phyloP scores from a whole-genome alignment of 2,888 invertebrate genomes.

The Tachina lurida region DNA sequence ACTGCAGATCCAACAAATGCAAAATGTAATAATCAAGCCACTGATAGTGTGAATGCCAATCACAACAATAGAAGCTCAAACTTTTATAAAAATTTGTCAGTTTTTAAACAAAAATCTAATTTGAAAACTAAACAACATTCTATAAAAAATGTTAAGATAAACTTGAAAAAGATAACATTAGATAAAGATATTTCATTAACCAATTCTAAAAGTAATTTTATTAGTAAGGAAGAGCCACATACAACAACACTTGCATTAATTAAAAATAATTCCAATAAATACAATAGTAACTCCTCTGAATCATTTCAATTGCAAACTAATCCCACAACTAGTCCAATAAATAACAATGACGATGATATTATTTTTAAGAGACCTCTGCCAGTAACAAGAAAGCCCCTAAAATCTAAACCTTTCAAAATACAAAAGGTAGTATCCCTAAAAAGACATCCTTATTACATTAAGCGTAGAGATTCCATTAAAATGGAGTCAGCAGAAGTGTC shows the following conservation, averaged over 20 bases:
- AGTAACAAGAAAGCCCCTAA: slow-evolving; percentile 29
- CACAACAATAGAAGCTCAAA: slow-evolving; percentile 43
- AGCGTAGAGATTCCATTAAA: not conserved
- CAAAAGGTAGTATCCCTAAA: slow-evolving; percentile 26
- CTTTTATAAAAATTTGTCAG: slow-evolving; percentile 50
- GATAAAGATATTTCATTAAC: slow-evolving; percentile 73
- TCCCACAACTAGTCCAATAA: not conserved
- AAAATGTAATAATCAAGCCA: slow-evolving; percentile 23
- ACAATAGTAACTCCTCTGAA: not conserved
- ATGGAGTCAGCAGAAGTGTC: not conserved
- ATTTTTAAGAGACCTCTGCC: slow-evolving; percentile 59
- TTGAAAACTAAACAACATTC: slow-evolving; percentile 31
- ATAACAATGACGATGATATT: slow-evolving; percentile 25
- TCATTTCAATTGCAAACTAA: slow-evolving; percentile 27
- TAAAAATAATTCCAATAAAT: slow-evolving; percentile 16
- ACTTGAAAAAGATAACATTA: slow-evolving; percentile 47
- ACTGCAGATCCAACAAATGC: slow-evolving; percentile 50
- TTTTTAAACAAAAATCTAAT: slow-evolving; percentile 49
- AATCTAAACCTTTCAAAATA: slow-evolving; percentile 33
- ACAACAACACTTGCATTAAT: slow-evolving; percentile 37
- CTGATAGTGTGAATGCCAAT: not conserved
- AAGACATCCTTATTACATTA: slow-evolving; percentile 8
- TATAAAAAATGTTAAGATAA: slow-evolving; percentile 50
- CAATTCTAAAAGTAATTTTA: slow-evolving; percentile 66
- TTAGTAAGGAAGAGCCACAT: slow-evolving; percentile 31